Evolutionary conservation across 1,140 invertebrate species (phyloP).

Genomic region (Bradynema listronoti): DNA sequence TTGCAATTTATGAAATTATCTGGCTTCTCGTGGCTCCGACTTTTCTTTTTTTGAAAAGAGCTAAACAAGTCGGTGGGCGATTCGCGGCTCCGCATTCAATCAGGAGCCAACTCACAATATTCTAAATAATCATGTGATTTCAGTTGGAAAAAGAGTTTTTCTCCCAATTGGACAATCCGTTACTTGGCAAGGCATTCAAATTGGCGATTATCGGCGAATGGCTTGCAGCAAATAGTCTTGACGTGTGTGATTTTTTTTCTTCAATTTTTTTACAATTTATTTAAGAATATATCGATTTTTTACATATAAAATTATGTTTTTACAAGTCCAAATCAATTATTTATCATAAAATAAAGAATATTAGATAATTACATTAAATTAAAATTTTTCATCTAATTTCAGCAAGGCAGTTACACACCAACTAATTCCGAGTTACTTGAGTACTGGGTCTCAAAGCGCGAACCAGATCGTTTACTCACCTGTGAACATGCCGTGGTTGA

Average conservation of each 20-base stretch:
- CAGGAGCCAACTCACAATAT: too few relatives aligned
- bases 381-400: slow-evolving; percentile 28
- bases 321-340: too few relatives aligned
- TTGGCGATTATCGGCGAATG: slow-evolving; percentile 57
- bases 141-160: slow-evolving; percentile 57
- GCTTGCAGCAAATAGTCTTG: slow-evolving; percentile 54
- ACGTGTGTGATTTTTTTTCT: slow-evolving; percentile 31
- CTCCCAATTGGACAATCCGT: slow-evolving; percentile 54
- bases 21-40: too few relatives aligned
- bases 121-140: too few relatives aligned
- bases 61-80: too few relatives aligned
- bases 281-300: background rate
- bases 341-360: too few relatives aligned
- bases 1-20: too few relatives aligned
- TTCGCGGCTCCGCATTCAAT: too few relatives aligned
- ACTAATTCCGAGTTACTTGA: slow-evolving; percentile 57
- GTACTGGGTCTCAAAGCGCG: slow-evolving; percentile 55
- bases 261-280: slow-evolving; percentile 17
- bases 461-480: slow-evolving; percentile 52
- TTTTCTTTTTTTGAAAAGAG: too few relatives aligned
- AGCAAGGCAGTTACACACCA: slow-evolving; percentile 57
- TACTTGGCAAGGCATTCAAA: slow-evolving; percentile 56
- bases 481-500: slow-evolving; percentile 56
- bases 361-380: too few relatives aligned
- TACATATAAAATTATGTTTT: background rate